Evolutionary conservation across 2,113 vertebrate species (phyloP), one percentile per base, ranked within the genome.

Genomic region (Morone chrysops): DNA sequence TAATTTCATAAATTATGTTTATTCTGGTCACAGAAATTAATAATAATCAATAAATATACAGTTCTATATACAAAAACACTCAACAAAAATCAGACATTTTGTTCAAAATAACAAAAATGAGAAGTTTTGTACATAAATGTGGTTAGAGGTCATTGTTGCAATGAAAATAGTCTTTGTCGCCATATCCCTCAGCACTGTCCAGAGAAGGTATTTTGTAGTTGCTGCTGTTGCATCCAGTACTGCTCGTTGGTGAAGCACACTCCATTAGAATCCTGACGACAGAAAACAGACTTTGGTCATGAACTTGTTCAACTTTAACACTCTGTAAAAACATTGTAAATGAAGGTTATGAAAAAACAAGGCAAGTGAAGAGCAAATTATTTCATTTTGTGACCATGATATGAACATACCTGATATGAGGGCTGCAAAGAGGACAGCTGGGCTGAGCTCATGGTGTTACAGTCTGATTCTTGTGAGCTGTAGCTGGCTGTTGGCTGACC

Each of bases 91-190:
- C 20, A 61, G 14, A 77, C 25, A 66, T 73, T 84, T 89, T 86
- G 82, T 91, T 89, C 16, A 86, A 74, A 91, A 63, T 56, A 84
- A 90, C 86, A 92, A 87, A 68, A 70, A 17, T 0, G 3, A 47
- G 2, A 59, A 6, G 20, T 60, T 85, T 67, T 53, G 75, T 75
- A 9, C 63, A 48, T 65, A 31, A 16, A 65, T 62, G 36, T 66
- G 25, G 16, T 18, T 36, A 25, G 31, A 70, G 38, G n/a, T 92
- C 88, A 91, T 91, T 94, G 91, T 67, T 94, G 86, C 90, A 90
- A 89, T 92, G 88, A 92, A 88, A 81, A 69, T 87, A 25, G 0
- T 31, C 14, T 1, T 0, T 38, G n/a, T 17, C 5, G 0, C 3
- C 17, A 0, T 10, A 3, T 73, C 8, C 40, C 50, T 91, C 85